Conservation (phyloP, 2,888 invertebrate genomes). For the Cryptocheilus praepositus region DNA sequence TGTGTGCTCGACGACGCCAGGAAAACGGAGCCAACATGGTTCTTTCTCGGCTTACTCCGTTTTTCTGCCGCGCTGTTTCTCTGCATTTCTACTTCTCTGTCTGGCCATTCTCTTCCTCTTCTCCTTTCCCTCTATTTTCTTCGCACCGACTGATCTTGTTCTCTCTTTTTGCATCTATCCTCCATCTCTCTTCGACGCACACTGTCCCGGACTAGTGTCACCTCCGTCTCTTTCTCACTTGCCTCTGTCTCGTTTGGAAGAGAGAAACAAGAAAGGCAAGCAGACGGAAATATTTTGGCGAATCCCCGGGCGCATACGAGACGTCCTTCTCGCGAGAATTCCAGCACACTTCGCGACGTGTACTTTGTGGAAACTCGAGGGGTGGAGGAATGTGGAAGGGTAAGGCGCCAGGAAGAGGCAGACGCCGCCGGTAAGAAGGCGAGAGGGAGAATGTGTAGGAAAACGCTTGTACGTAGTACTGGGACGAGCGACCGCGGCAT, state of each 20-base stretch:
- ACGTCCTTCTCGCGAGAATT: slow-evolving; percentile 49
- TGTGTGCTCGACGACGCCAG: slow-evolving; percentile 24
- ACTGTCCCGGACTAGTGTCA: not conserved
- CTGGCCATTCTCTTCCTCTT: not conserved
- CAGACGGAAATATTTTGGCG: slow-evolving; percentile 56
- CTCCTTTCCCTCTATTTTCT: not conserved
- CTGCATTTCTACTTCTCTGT: no score
- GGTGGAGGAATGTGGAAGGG: not conserved
- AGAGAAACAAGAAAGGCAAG: slow-evolving; percentile 39
- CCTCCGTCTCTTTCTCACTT: not conserved
- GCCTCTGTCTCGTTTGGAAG: not conserved
- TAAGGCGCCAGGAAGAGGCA: not conserved
- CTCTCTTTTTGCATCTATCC: no score
- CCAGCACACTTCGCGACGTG: slow-evolving; percentile 31
- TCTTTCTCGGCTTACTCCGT: not conserved
- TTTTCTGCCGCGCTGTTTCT: no score
- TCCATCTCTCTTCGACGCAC: not conserved
- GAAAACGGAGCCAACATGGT: slow-evolving; percentile 25
- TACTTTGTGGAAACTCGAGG: slow-evolving; percentile 39
- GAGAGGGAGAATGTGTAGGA: slow-evolving; percentile 9
- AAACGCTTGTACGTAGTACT: slow-evolving; percentile 39
- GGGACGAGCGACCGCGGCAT: slow-evolving; percentile 32
- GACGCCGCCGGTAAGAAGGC: not conserved
- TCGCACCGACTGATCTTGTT: not conserved
- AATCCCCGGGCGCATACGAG: slow-evolving; percentile 50